phyloP scores from a whole-genome alignment of 2,113 vertebrate species.

The Passerina amoena region DNA sequence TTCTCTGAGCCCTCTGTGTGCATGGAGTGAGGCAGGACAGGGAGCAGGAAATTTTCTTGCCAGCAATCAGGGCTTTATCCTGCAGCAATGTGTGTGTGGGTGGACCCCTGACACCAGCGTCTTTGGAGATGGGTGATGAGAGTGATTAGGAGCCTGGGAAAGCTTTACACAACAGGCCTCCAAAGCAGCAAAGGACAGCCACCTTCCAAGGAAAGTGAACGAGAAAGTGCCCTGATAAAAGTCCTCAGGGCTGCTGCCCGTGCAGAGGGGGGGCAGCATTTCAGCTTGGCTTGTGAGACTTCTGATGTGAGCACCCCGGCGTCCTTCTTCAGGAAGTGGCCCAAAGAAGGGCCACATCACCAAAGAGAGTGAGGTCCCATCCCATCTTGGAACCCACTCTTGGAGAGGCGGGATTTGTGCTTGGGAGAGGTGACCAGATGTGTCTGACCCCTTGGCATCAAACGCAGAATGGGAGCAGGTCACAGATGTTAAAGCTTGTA shows the following conservation, averaged over 20 bases:
- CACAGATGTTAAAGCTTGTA: not conserved
- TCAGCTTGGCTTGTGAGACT: not conserved
- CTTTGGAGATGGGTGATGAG: not conserved
- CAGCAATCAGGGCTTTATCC: slow-evolving; percentile 9
- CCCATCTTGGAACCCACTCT: not conserved
- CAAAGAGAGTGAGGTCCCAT: not conserved
- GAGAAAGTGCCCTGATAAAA: not conserved
- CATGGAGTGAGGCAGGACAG: not conserved
- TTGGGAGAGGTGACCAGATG: not conserved
- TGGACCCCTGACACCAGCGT: slow-evolving; percentile 50
- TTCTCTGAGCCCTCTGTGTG: not conserved
- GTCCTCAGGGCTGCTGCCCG: accelerated
- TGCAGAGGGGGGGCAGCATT: not conserved
- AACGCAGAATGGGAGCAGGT: accelerated
- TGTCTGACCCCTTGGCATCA: not conserved
- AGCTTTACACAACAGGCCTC: not conserved
- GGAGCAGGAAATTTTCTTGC: not conserved
- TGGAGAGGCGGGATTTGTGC: not conserved
- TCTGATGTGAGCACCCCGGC: not conserved
- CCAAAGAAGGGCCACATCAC: not conserved
- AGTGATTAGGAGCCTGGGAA: slow-evolving; percentile 56
- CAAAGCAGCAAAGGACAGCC: not conserved
- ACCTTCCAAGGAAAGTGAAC: not conserved
- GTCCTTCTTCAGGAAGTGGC: not conserved
- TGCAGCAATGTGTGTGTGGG: slow-evolving; percentile 33